Evolutionary conservation across 2,113 vertebrate species (phyloP).

Genomic region (Zapus hudsonius): DNA sequence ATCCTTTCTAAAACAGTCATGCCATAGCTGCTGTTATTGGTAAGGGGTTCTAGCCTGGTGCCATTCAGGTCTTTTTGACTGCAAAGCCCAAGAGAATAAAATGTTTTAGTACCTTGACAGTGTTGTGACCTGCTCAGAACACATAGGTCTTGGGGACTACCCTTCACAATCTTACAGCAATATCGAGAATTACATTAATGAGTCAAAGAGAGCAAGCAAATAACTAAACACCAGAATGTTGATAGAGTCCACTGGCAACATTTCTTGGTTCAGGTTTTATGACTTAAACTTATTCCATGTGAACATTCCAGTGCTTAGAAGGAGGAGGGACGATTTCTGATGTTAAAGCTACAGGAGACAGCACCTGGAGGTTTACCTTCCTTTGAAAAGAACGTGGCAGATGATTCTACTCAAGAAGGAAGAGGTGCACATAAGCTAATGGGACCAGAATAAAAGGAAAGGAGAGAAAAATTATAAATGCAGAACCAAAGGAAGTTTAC

Average conservation of each 20-base stretch:
- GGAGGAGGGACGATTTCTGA: not conserved
- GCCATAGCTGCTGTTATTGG: not conserved
- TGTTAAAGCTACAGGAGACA: not conserved
- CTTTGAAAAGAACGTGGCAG: not conserved
- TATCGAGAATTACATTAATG: not conserved
- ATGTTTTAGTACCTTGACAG: not conserved
- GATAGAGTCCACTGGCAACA: not conserved
- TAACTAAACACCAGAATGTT: not conserved
- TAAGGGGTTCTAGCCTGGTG: not conserved
- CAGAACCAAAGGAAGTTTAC: not conserved
- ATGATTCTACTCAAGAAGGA: not conserved
- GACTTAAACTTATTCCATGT: not conserved
- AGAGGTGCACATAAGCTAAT: not conserved
- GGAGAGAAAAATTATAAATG: not conserved
- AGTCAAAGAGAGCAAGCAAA: not conserved
- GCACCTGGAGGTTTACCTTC: not conserved
- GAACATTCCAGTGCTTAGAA: not conserved
- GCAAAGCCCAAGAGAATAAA: not conserved
- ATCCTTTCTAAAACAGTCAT: not conserved
- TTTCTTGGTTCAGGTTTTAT: not conserved
- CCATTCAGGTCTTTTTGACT: not conserved
- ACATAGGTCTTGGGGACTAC: not conserved
- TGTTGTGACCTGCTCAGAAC: not conserved
- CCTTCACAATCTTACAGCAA: not conserved
- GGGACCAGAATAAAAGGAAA: not conserved